Base-by-base conservation (phyloP, 2,888 invertebrate species). In the Lordiphosa fenestrarum region DNA sequence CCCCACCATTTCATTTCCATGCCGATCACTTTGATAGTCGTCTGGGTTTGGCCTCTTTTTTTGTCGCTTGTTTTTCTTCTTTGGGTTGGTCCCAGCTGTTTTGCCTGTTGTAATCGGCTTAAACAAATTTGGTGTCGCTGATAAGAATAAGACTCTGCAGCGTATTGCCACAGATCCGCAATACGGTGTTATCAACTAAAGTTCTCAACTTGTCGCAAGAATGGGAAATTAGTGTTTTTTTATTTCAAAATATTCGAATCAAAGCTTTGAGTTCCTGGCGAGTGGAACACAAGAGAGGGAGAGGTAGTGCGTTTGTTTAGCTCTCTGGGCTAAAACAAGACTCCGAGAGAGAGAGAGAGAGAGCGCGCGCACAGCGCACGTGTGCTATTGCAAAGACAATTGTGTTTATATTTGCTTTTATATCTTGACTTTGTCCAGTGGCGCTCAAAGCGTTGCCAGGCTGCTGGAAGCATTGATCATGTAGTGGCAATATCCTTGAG, bases 371-470 rank as follows among this genome's bases (percentile, higher is more conserved):
- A 47, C 38, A 44, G 36, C 25, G 41, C 53, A 49, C 37, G 49
- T 38, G 49, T 37, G 49, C 38, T 23, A 41, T 33, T 33, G 33
- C 37, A 15, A 30, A 30, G 10, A 9, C 9, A 30, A 15, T 30
- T 48, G 41, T 44, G 23, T 42, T 50, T 48, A 42, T n/a, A 47
- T 15, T 59, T 58, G 47, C 23, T 13, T 61, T 66, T 60, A 55
- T 35, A 5, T 19, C 33, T 50, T 55, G 56, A 19, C 21, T 54
- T 62, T 58, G 46, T 1, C 6, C 25, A 62, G 56, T 66, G 56
- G 36, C 54, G 59, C 65, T 58, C 48, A 40, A 40, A 69, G 73
- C 53, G 75, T 73, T 80, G 69, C 69, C 76, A 75, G 64, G 73
- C 44, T 1, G 52, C 40, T 13, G 23, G 7, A 15, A 37, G 23